A percentile compares a stretch with the other conserved stretches of the same genome.
Conservation (phyloP, 2,888 invertebrate genomes). For the Hemistola chrysoprasaria region DNA sequence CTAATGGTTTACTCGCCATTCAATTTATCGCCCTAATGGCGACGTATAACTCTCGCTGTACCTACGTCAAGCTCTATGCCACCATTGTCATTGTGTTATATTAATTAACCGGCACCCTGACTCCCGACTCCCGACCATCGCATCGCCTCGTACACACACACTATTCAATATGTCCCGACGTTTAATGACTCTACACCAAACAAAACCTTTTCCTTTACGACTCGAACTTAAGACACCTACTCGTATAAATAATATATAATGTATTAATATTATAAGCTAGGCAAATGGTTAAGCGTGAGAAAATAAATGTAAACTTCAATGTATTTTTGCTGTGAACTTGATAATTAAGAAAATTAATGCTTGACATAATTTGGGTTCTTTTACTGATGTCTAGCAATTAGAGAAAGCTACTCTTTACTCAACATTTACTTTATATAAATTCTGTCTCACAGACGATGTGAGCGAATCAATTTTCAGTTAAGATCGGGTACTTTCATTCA, state of each 20-base stretch:
- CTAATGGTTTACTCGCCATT: constrained; percentile 26
- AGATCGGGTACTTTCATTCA: not conserved
- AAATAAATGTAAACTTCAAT: no score
- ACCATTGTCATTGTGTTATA: constrained; percentile 31
- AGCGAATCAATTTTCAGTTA: not conserved
- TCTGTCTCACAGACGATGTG: not conserved
- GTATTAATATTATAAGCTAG: no score
- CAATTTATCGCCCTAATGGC: constrained; percentile 33
- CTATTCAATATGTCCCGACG: no score
- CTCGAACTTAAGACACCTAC: no score
- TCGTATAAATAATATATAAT: no score
- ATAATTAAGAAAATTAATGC: no score
- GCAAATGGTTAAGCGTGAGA: no score
- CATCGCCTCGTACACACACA: no score
- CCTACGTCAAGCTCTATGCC: constrained; percentile 25
- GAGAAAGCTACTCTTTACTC: not conserved
- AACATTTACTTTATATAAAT: constrained; percentile 2
- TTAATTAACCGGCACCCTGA: constrained; percentile 27
- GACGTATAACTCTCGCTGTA: constrained; percentile 24
- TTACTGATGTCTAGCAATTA: not conserved
- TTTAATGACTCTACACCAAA: constrained; percentile 3
- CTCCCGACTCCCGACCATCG: not conserved
- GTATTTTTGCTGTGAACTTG: no score
- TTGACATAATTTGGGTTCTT: no score
- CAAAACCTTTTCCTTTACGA: no score